Base-by-base conservation (phyloP, 2,888 invertebrate species). In the Acronicta psi region DNA sequence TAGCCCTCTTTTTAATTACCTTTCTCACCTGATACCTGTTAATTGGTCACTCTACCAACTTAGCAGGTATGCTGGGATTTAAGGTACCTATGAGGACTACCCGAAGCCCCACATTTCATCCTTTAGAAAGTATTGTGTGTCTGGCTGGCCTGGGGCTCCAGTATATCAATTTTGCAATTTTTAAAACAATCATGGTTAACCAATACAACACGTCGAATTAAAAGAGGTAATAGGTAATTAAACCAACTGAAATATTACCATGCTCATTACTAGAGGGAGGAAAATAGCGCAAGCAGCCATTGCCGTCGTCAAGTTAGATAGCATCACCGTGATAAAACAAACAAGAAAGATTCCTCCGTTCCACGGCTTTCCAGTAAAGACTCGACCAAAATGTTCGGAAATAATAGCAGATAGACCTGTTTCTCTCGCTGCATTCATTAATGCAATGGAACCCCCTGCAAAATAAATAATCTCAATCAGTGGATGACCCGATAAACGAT, bases 291-390 rank as follows among this genome's bases (percentile, higher is more conserved):
- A 78, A 0, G 81, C 82, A 2, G 85, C 88, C 0, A 81, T 69
- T 2, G 86, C 78, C 1, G 86, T 63, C 82, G 87, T 86, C 0
- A 79, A 4, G 47, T 89, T 91, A 0, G 83, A 59, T 8, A 87
- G 18, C 5, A 85, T 0, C 0, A 79, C 52, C 2, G 85, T 23
- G 2, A 82, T 5, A 0, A 88, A 0, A 16, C 84, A 74, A 11
- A 88, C 72, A 0, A 86, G 0, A 0, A 89, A 63, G 11, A 87
- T 29, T 0, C 79, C 79, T 0, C 34, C 0, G 3, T 64, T 59
- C 80, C 81, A 86, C 0, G 23, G 0, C 0, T 65, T 20, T 0
- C 37, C 41, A 0, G 82, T 83, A 8, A 87, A 50, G 0, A 0
- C 0, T 17, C 0, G 7, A 2, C 59, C 59, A 0, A 20, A 0